These are phyloP conservation scores for Lysandra bellargus DNA, from an alignment of 2,888 invertebrate genomes.

Conservation along the genomic window DNA sequence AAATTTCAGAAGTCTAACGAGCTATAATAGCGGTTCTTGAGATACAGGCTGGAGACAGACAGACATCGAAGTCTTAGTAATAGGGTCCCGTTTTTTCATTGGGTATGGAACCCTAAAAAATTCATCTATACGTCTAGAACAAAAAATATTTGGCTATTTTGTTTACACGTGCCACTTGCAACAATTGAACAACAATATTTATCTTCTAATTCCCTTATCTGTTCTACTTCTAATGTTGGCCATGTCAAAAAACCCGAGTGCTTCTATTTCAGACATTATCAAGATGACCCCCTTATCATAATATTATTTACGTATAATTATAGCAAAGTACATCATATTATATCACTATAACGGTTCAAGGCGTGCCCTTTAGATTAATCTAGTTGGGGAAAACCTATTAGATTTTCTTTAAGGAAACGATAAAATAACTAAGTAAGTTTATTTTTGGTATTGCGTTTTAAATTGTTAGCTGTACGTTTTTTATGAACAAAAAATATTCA, in stretches of 20 bases:
- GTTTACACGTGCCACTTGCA: neutral
- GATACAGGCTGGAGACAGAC: too few relatives aligned
- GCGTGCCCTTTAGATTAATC: neutral
- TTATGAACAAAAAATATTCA: too few relatives aligned
- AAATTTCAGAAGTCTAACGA: too few relatives aligned
- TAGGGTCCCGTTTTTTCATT: too few relatives aligned
- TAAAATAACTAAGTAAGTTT: neutral
- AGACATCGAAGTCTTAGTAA: too few relatives aligned
- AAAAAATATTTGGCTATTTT: neutral
- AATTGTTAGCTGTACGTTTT: too few relatives aligned
- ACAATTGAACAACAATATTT: neutral
- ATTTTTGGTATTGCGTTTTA: too few relatives aligned
- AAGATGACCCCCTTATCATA: neutral
- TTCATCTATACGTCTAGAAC: too few relatives aligned
- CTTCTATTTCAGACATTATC: neutral
- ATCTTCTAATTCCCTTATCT: neutral
- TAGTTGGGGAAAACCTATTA: neutral
- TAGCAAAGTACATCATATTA: neutral
- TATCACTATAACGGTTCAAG: neutral
- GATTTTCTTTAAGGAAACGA: neutral
- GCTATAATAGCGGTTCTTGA: too few relatives aligned
- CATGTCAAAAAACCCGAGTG: constrained; percentile 5
- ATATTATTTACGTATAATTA: neutral
- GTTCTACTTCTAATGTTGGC: neutral
- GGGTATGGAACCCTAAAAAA: too few relatives aligned